Conservation (phyloP, 2,888 invertebrate genomes). For the Gymnocheta viridis region DNA sequence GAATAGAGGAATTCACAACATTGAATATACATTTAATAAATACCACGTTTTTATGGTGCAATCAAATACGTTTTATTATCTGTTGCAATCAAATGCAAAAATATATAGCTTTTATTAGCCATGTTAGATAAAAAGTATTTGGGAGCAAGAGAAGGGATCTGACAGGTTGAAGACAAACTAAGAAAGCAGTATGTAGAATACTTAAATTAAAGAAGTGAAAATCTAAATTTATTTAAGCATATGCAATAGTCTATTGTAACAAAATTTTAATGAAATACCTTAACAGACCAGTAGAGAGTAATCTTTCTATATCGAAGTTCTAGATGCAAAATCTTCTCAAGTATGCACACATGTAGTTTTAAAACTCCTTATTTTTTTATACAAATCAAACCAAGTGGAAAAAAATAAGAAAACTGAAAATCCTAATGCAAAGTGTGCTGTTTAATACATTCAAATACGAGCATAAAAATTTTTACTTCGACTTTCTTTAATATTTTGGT, state of each 20-base stretch:
- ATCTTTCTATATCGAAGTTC: not conserved
- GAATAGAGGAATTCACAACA: constrained; percentile 47
- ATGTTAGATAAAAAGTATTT: constrained; percentile 11
- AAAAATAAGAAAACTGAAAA: not conserved
- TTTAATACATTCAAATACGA: constrained; percentile 30
- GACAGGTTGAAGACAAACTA: not conserved
- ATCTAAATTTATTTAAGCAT: no score
- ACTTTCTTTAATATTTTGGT: not conserved
- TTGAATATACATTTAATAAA: constrained; percentile 68
- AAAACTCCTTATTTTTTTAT: not conserved
- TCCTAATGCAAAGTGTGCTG: not conserved
- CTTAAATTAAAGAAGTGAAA: not conserved
- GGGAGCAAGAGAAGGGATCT: not conserved
- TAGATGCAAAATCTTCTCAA: not conserved
- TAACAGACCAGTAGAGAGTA: not conserved
- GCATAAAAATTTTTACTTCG: constrained; percentile 27
- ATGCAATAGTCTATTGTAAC: no score
- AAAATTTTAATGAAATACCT: not conserved
- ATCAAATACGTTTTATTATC: constrained; percentile 70
- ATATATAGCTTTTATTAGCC: constrained; percentile 67
- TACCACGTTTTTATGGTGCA: constrained; percentile 69
- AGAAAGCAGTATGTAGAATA: not conserved
- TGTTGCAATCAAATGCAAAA: constrained; percentile 69
- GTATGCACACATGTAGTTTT: not conserved
- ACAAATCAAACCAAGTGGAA: not conserved